A percentile compares a stretch with the other conserved stretches of the same genome.
phyloP scores from a whole-genome alignment of 2,797 vertebrate genomes.

The Propithecus perrieri region DNA sequence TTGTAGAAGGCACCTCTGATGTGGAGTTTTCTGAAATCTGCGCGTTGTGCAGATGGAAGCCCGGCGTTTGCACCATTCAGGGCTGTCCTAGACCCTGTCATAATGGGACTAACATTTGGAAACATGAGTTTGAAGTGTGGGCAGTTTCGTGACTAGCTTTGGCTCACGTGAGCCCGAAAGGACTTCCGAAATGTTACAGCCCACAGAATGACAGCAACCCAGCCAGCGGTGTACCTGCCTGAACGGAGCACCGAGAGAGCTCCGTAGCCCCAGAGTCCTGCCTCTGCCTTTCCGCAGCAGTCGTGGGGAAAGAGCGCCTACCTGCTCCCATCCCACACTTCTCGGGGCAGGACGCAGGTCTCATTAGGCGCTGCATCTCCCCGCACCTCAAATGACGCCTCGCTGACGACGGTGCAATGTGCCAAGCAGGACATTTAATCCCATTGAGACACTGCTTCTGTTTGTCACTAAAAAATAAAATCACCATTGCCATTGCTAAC shows the following conservation, averaged over 20 bases:
- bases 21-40: not conserved
- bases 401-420: too few species aligned
- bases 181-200: not conserved
- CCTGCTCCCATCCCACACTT: rapidly evolving
- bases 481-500: not conserved
- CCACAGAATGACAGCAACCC: not conserved
- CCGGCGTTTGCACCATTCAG: not conserved
- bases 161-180: too few species aligned
- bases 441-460: not conserved
- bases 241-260: not conserved
- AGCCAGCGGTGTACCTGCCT: rapidly evolving
- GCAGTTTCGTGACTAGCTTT: not conserved
- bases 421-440: not conserved
- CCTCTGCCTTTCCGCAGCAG: too few species aligned
- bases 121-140: not conserved
- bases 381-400: rapidly evolving
- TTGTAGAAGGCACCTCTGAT: not conserved
- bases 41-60: rapidly evolving
- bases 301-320: not conserved
- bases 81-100: not conserved
- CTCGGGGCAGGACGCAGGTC: not conserved
- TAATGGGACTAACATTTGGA: not conserved
- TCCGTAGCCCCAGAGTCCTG: rapidly evolving
- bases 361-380: rapidly evolving
- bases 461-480: not conserved